Evolutionary conservation across 2,797 vertebrate species (phyloP), one percentile per base, ranked within the genome.

Genomic region (Enteromius treurensis): DNA sequence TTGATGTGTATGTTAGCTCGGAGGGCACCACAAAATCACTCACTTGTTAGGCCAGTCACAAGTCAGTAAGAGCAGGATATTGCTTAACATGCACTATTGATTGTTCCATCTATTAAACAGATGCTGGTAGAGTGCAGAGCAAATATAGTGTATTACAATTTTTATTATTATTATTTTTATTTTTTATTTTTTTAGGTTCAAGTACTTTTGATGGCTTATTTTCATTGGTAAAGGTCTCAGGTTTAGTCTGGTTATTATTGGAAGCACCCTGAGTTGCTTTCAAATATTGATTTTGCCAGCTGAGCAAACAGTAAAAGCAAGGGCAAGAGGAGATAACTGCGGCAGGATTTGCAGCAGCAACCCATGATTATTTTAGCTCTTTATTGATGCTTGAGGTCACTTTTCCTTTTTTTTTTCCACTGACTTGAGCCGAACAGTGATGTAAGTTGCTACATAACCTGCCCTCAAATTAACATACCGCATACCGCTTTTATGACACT

Each of bases 31-130:
- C 51, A 77, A 83, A 85, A 87, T 89, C 75, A 55, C 73, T 82
- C 80, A 55, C 86, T 88, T 90, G 85, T 88, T 88, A 83, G 80
- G 84, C 87, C 86, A 89, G 86, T 86, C 81, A 71, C 78, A 81
- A 89, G 88, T 89, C 90, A 86, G 88, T 92, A 92, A 90, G 87
- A 83, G 81, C 83, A 88, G 87, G 89, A 90, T 91, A 90, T 93
- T 91, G 85, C 90, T 91, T 90, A 91, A 90, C 88, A 87, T 82
- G 74, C 40, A 55, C 45, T 86, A 90, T 91, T 77, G 90, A 91
- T 91, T 58, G 53, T n/a, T 77, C 78, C 62, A 67, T 86, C 73
- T 73, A 68, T 70, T 60, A 77, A 82, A 80, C 88, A 84, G 65
- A 58, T 42, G 73, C 14, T 29, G 23, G 19, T 45, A 21, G 37